Base-by-base conservation (phyloP, 2,113 vertebrate genomes). In the Malurus cyaneus region DNA sequence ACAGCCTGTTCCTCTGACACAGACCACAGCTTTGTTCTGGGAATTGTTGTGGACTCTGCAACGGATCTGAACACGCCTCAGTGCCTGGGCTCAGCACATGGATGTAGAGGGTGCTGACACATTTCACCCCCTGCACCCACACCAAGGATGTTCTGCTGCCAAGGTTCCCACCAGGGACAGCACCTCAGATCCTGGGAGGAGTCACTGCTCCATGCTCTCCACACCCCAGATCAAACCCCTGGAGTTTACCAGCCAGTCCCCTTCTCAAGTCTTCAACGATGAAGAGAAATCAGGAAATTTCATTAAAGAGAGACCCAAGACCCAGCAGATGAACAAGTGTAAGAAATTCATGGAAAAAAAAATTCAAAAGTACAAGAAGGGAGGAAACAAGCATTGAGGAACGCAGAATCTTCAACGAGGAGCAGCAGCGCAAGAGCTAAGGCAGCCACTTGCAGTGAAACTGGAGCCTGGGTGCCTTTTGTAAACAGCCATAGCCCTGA, bases 401-500 rank as follows among this genome's bases (percentile, higher is more conserved):
- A 54, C 24, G 72, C 50, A 56, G 32, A 89, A 49, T 39, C 62
- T n/a, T 47, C 47, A 70, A 52, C 18, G 66, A 52, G 16, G 52
- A 50, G 24, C 11, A 64, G 67, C 31, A 67, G 57, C 67, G 7
- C 44, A 54, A 54, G 49, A 71, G 16, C 25, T 50, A 54, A 41
- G 64, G 62, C 67, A 49, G 41, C 9, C 60, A 47, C 60, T 57
- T 77, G 86, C 62, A 0, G 2, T 31, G 85, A 89, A 88, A 88
- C 60, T 13, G 42, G 80, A 83, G 88, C 78, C 70, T 34, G 74
- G 39, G 62, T 19, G 39, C 34, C 47, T 88, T 82, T 42, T 42
- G 87, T 71, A 77, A 96, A 91, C 90, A 88, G 31, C 31, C 73
- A 15, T 15, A 41, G 11, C 70, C 67, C 84, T 86, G 86, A 93